Percentiles rank a stretch among this genome's conserved stretches.
Conservation (phyloP, 2,888 invertebrate species). For the Phortica okadai region DNA sequence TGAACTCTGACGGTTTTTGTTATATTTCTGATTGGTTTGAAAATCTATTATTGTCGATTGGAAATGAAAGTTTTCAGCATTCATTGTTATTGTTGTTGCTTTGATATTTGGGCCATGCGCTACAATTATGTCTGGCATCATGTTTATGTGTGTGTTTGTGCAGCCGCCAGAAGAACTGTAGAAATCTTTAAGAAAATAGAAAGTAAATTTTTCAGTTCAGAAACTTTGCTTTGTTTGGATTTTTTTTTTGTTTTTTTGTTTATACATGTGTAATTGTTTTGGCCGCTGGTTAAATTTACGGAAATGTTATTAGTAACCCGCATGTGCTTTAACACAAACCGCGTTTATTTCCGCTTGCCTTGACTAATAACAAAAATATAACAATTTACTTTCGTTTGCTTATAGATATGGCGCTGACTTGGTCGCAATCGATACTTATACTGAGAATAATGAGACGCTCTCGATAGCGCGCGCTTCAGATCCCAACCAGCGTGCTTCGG, state of each 20-base stretch:
- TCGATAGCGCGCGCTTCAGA: conserved; percentile 83
- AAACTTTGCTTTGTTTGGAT: not conserved
- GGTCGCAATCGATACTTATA: conserved; percentile 92
- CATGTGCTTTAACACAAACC: not conserved
- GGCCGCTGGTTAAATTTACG: not conserved
- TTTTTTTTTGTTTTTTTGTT: not conserved
- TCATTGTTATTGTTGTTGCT: conserved; percentile 23
- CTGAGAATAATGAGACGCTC: conserved; percentile 94
- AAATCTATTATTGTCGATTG: conserved; percentile 53
- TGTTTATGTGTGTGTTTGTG: not conserved
- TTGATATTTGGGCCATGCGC: conserved; percentile 51
- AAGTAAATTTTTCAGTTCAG: conserved; percentile 54
- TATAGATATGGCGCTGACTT: conserved; percentile 95
- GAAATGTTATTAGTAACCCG: not conserved
- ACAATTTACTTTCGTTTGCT: not conserved
- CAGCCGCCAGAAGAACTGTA: conserved; percentile 29
- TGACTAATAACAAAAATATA: not conserved
- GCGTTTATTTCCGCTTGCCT: too few relatives aligned
- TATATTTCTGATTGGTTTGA: conserved; percentile 39
- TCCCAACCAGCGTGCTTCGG: conserved; percentile 82
- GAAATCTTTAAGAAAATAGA: conserved; percentile 57
- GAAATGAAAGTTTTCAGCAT: conserved; percentile 67
- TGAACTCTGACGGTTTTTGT: conserved; percentile 26
- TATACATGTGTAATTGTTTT: not conserved
- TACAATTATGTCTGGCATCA: conserved; percentile 47